phyloP scores from a whole-genome alignment of 2,113 vertebrate species.

The pig (Sus scrofa) region DNA sequence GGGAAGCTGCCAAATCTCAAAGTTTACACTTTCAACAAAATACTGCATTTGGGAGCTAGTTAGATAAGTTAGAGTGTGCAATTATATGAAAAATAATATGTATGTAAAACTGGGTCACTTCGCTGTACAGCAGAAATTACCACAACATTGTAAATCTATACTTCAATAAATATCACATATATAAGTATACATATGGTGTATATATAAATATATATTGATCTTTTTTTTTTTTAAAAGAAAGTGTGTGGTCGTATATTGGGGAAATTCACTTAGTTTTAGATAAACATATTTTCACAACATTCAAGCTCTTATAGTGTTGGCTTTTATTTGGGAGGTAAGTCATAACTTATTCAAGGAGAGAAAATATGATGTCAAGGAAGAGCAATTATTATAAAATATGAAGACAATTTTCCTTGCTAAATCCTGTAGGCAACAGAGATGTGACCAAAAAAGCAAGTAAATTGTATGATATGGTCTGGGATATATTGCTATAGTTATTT shows the following conservation, averaged over 20 bases:
- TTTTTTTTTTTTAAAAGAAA: neutral
- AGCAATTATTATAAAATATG: neutral
- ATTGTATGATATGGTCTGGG: neutral
- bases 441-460: neutral
- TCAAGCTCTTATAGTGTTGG: neutral
- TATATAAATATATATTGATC: too few relatives aligned
- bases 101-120: too few relatives aligned
- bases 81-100: too few relatives aligned
- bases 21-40: neutral
- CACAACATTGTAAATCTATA: too few relatives aligned
- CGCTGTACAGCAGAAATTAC: too few relatives aligned
- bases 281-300: neutral
- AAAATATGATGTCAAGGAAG: slow-evolving; percentile 1
- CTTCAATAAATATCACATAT: too few relatives aligned
- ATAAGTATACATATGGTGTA: too few relatives aligned
- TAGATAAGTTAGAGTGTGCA: neutral
- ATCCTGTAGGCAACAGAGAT: neutral
- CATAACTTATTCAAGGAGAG: neutral
- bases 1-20: neutral
- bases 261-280: slow-evolving; percentile 7
- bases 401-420: slow-evolving; percentile 10
- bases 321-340: slow-evolving; percentile 22
- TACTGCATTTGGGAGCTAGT: neutral
- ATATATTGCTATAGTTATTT: neutral
- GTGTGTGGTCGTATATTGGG: neutral